Conservation (phyloP, 2,113 vertebrate genomes). For the Sprattus sprattus region DNA sequence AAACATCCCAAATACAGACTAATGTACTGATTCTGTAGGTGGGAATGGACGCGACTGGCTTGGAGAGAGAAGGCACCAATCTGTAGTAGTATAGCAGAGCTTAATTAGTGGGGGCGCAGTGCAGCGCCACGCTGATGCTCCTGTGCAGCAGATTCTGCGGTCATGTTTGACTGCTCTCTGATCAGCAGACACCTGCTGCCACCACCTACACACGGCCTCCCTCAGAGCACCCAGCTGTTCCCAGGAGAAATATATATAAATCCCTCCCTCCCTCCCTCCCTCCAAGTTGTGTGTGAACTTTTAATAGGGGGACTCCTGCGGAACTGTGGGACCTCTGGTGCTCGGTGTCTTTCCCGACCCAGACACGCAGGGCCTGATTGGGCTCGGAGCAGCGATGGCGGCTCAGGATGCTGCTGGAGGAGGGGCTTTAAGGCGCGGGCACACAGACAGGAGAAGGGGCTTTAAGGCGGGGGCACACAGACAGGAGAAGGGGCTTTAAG, state of each 20-base stretch:
- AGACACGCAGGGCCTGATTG: neutral
- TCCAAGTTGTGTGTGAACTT: neutral
- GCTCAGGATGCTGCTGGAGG: neutral
- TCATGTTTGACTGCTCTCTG: slow-evolving; percentile 9
- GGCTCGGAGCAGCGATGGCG: too few species aligned
- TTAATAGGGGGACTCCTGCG: neutral
- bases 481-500: too few species aligned
- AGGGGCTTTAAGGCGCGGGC: too few species aligned
- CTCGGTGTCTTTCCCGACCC: neutral
- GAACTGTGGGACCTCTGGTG: neutral
- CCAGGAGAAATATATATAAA: neutral
- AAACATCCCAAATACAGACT: neutral
- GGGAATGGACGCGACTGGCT: neutral
- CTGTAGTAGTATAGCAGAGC: neutral
- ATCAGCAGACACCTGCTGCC: slow-evolving; percentile 9
- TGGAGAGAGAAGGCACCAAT: too few species aligned
- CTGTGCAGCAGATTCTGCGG: neutral
- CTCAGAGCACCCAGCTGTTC: neutral
- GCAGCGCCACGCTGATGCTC: neutral
- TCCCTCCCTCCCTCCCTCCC: neutral
- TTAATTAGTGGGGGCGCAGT: neutral
- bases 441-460: too few species aligned
- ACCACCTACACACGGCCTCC: neutral
- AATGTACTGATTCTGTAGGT: neutral
- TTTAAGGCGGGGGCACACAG: too few species aligned